These are phyloP conservation scores for Callithrix jacchus DNA, from an alignment of 2,113 vertebrate genomes.

Conservation along the genomic window DNA sequence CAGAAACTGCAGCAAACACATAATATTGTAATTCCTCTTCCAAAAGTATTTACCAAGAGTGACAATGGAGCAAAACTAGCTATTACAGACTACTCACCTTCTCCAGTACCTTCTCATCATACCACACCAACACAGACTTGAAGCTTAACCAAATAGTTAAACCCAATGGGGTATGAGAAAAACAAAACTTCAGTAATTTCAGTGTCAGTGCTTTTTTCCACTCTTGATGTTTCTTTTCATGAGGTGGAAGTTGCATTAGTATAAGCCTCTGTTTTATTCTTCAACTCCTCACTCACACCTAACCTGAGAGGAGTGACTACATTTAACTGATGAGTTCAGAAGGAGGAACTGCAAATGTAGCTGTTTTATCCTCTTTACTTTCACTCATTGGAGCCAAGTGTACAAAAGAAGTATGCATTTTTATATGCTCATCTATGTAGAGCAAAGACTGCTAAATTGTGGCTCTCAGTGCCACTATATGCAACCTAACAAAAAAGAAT, in stretches of 20 bases:
- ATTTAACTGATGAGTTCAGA: not conserved
- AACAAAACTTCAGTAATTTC: not conserved
- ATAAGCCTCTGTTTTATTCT: not conserved
- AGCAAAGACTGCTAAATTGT: not conserved
- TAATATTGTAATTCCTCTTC: not conserved
- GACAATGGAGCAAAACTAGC: not conserved
- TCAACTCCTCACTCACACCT: not conserved
- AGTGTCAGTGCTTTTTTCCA: not conserved
- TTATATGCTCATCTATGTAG: not conserved
- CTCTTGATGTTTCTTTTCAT: not conserved
- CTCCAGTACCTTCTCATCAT: not conserved
- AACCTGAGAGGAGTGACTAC: not conserved
- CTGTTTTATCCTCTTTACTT: not conserved
- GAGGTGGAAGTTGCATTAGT: not conserved
- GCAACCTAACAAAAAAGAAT: no score
- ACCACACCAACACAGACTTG: not conserved
- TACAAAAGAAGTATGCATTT: not conserved
- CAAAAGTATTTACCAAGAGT: not conserved
- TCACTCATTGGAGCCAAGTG: not conserved
- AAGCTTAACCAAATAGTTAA: not conserved
- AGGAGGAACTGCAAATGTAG: not conserved
- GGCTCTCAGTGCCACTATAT: not conserved
- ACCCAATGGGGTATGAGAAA: not conserved
- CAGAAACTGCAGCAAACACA: not conserved
- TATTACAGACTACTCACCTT: not conserved